Percentiles rank a stretch among this genome's conserved stretches.
phyloP scores from a whole-genome alignment of 2,113 vertebrate genomes.

The Dendropsophus ebraccatus region DNA sequence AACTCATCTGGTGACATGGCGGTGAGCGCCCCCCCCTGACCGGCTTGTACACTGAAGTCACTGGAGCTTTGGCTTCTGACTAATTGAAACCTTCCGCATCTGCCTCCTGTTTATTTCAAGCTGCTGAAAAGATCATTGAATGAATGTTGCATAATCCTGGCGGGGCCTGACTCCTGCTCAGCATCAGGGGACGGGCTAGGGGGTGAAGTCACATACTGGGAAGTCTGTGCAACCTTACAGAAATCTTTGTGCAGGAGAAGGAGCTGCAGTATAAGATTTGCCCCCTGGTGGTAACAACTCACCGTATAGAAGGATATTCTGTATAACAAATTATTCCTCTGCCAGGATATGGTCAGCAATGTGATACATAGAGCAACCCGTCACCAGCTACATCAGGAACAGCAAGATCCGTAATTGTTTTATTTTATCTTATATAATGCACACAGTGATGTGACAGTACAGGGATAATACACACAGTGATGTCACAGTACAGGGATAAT shows the following conservation, averaged over 20 bases:
- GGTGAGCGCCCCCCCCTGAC: too few relatives aligned
- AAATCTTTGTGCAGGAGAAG: neutral
- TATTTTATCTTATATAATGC: too few relatives aligned
- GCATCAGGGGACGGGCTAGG: neutral
- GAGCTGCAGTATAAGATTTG: neutral
- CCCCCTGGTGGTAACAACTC: neutral
- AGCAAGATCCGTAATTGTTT: too few relatives aligned
- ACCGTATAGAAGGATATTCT: neutral
- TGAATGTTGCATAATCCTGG: neutral
- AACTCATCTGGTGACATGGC: neutral
- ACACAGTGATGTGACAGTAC: too few relatives aligned
- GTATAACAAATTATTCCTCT: too few relatives aligned
- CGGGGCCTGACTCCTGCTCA: neutral
- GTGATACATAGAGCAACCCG: too few relatives aligned
- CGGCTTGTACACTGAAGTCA: too few relatives aligned
- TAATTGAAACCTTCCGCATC: constrained; percentile 12
- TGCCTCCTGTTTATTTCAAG: neutral
- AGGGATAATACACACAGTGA: too few relatives aligned
- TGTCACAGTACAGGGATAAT: too few relatives aligned
- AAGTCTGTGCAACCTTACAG: neutral
- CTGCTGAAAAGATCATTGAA: constrained; percentile 8
- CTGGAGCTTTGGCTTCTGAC: neutral
- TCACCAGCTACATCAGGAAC: too few relatives aligned
- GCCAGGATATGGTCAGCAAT: too few relatives aligned
- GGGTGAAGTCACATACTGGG: neutral